Conservation (phyloP, 2,888 invertebrate genomes). For the Pyralis farinalis region DNA sequence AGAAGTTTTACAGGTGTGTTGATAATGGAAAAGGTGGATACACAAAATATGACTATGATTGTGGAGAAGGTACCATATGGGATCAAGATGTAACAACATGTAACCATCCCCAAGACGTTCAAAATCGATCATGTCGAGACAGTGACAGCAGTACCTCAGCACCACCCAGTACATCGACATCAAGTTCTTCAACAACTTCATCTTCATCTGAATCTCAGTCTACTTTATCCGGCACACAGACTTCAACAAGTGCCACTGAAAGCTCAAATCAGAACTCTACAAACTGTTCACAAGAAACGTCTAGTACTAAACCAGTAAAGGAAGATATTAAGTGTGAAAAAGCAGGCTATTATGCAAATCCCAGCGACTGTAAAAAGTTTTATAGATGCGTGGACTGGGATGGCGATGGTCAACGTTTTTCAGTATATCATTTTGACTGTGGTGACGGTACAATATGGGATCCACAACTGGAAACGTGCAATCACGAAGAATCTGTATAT, state of each 20-base stretch:
- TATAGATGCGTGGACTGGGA: conserved; percentile 84
- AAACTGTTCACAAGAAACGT: conserved; percentile 23
- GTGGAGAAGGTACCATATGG: conserved; percentile 87
- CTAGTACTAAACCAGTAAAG: conserved; percentile 42
- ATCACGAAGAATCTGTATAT: conserved; percentile 83
- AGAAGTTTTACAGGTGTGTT: conserved; percentile 86
- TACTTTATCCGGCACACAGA: conserved; percentile 19
- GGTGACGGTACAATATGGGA: conserved; percentile 88
- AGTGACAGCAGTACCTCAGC: conserved; percentile 22
- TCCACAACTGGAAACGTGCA: conserved; percentile 83
- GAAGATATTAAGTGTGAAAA: conserved; percentile 66
- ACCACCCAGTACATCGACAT: conserved; percentile 7
- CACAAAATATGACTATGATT: conserved; percentile 82
- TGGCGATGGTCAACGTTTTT: conserved; percentile 76
- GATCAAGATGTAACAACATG: conserved; percentile 77
- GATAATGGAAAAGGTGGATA: conserved; percentile 81
- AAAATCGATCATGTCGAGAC: conserved; percentile 50
- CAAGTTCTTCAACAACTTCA: conserved; percentile 17
- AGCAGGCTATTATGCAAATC: conserved; percentile 83
- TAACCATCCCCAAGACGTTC: conserved; percentile 67
- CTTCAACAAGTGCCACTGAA: conserved; percentile 4
- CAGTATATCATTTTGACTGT: conserved; percentile 84
- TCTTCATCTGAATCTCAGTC: conserved; percentile 22
- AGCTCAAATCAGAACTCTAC: conserved; percentile 19
- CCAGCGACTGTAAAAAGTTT: conserved; percentile 83